Evolutionary conservation across 1,140 invertebrate genomes (phyloP).

Genomic region (Camponotus floridanus): DNA sequence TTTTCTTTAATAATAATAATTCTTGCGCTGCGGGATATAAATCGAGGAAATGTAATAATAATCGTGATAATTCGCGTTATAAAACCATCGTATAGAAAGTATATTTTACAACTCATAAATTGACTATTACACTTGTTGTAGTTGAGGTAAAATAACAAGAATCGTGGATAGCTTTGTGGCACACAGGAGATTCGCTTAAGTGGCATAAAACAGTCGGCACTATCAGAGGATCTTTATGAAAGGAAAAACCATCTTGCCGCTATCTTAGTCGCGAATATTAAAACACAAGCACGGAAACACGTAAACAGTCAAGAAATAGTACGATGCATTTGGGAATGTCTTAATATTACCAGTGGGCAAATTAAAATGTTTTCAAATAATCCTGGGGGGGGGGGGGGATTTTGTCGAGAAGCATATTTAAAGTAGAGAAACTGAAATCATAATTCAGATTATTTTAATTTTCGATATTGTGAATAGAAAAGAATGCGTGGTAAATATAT

Average conservation of each 20-base stretch:
- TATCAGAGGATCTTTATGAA: slow-evolving; percentile 56
- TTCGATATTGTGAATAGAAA: not conserved
- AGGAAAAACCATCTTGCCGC: slow-evolving; percentile 26
- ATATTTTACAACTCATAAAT: slow-evolving; percentile 53
- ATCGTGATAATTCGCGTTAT: slow-evolving; percentile 3
- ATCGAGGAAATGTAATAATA: not conserved
- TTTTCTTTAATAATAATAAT: not conserved
- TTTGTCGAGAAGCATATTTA: not conserved
- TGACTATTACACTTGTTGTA: slow-evolving; percentile 1
- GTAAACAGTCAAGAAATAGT: slow-evolving; percentile 43
- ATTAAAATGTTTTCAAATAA: slow-evolving; percentile 39
- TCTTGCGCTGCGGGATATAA: not conserved
- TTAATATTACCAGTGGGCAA: slow-evolving; percentile 27
- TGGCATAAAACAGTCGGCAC: slow-evolving; percentile 25
- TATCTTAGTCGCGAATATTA: slow-evolving; percentile 41
- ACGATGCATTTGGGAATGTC: slow-evolving; percentile 33
- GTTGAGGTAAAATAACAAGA: slow-evolving; percentile 36
- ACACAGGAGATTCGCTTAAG: slow-evolving; percentile 51
- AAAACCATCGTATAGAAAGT: slow-evolving; percentile 5
- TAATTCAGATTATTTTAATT: not conserved
- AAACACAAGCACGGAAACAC: slow-evolving; percentile 6
- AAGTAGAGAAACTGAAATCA: not conserved
- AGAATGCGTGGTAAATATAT: not conserved
- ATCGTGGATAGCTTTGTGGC: slow-evolving; percentile 34
- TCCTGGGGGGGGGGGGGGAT: not conserved